phyloP scores from a whole-genome alignment of 2,888 invertebrate species.

The Ashinkailepas kermadecensis region DNA sequence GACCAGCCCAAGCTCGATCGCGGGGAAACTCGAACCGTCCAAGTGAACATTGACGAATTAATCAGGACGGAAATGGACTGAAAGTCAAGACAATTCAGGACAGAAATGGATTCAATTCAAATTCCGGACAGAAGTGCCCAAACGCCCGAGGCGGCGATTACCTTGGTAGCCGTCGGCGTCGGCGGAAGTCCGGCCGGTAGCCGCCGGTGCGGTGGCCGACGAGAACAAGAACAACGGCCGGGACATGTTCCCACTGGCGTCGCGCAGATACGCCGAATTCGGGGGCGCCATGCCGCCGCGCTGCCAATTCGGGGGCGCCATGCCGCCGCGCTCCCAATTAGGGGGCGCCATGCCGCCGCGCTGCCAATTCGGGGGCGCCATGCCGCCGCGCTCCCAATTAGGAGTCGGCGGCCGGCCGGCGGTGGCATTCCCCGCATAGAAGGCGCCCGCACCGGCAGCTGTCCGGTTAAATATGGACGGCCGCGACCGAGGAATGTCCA shows the following conservation, averaged over 20 bases:
- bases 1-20: too few species aligned
- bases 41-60: too few species aligned
- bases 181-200: not conserved
- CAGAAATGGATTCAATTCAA: too few species aligned
- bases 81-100: too few species aligned
- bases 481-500: not conserved
- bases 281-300: not conserved
- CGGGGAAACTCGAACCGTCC: too few species aligned
- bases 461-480: slow-evolving; percentile 2
- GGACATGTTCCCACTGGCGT: not conserved
- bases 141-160: too few species aligned
- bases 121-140: too few species aligned
- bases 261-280: not conserved
- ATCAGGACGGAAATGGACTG: too few species aligned
- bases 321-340: not conserved
- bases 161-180: not conserved
- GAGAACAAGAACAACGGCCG: not conserved
- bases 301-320: not conserved
- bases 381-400: not conserved
- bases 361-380: not conserved
- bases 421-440: not conserved
- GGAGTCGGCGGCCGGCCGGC: not conserved
- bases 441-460: not conserved
- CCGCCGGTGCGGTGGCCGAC: not conserved
- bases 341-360: not conserved